Conservation (phyloP, 1,140 invertebrate genomes). For the Dinothrombium tinctorium region DNA sequence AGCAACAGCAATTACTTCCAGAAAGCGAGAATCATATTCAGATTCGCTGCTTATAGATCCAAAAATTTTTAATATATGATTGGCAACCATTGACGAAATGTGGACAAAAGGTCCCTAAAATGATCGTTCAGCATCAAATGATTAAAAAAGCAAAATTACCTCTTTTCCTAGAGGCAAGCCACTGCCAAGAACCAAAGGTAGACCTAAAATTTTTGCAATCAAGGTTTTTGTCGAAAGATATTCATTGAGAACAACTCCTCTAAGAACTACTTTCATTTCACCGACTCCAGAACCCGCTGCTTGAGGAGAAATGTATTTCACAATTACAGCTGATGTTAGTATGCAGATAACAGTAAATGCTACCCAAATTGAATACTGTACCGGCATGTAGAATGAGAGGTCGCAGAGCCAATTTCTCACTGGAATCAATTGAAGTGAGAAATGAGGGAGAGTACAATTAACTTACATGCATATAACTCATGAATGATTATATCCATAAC, state of each 20-base stretch:
- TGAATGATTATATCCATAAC: conserved; percentile 38
- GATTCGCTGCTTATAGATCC: conserved; percentile 34
- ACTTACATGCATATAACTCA: conserved; percentile 27
- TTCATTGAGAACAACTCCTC: conserved; percentile 81
- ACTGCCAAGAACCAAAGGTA: conserved; percentile 81
- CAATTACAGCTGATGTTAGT: conserved; percentile 76
- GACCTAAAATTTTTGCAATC: conserved; percentile 61
- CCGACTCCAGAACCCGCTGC: conserved; percentile 79
- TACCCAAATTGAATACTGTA: background rate
- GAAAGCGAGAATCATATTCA: conserved; percentile 70
- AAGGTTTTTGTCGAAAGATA: conserved; percentile 84
- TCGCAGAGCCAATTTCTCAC: conserved; percentile 5
- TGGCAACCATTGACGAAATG: conserved; percentile 87
- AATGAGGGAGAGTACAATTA: conserved; percentile 39
- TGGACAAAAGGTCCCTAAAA: conserved; percentile 29
- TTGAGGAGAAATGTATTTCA: conserved; percentile 73
- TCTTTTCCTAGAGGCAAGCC: conserved; percentile 93
- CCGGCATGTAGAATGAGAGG: background rate
- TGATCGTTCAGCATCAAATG: background rate
- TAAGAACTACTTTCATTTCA: conserved; percentile 89
- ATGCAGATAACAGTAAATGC: conserved; percentile 32
- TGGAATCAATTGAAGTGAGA: conserved; percentile 69
- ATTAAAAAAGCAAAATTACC: conserved; percentile 17
- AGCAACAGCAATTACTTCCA: conserved; percentile 81
- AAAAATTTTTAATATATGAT: conserved; percentile 51